Evolutionary conservation across 2,113 vertebrate species (phyloP).

Genomic region (Bagarius yarrelli): DNA sequence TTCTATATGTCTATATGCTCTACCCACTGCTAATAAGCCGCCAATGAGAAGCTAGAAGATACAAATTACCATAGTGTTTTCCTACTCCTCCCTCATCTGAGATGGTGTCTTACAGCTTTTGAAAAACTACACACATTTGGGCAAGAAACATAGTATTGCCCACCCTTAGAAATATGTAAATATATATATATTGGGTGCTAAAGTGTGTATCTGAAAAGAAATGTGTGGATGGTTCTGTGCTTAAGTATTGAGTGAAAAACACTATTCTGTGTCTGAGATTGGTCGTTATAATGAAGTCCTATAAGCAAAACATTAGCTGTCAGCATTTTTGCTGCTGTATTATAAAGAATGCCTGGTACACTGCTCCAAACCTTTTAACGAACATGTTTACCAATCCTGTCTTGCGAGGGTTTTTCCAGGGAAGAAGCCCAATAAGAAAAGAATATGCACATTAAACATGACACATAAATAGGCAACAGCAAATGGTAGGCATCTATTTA

Average conservation of each 20-base stretch:
- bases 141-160: too few relatives aligned
- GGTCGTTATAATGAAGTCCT: constrained; percentile 18
- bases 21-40: too few relatives aligned
- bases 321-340: constrained; percentile 21
- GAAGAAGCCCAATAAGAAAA: constrained; percentile 5
- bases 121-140: too few relatives aligned
- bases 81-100: too few relatives aligned
- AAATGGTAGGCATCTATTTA: constrained; percentile 16
- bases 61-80: too few relatives aligned
- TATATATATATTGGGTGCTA: too few relatives aligned
- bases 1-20: too few relatives aligned
- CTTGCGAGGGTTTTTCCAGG: neutral
- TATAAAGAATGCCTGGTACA: neutral
- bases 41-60: too few relatives aligned
- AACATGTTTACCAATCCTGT: constrained; percentile 2
- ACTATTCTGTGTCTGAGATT: neutral
- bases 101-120: too few relatives aligned
- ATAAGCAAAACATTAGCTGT: constrained; percentile 4
- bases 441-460: constrained; percentile 4
- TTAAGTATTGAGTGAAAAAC: constrained; percentile 10
- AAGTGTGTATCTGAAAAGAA: neutral
- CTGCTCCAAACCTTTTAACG: constrained; percentile 10
- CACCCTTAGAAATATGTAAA: too few relatives aligned
- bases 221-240: neutral
- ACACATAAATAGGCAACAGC: constrained; percentile 17